Base-by-base conservation (phyloP, 2,113 vertebrate species). In the Spheniscus mendiculus region DNA sequence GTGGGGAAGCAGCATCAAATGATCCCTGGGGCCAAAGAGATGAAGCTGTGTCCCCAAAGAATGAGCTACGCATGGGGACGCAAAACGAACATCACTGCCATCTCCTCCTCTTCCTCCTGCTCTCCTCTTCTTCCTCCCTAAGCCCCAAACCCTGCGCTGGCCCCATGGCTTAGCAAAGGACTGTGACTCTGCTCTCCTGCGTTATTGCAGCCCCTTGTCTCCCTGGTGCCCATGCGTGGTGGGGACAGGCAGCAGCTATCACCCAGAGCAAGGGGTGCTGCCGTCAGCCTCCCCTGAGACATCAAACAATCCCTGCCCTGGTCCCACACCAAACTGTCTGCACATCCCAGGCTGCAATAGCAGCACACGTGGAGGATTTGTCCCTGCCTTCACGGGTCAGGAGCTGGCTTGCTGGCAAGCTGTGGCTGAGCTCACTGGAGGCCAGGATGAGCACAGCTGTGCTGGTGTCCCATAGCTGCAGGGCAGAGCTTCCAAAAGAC, bases 361-460 rank as follows among this genome's bases (percentile, higher is more conserved):
- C 18, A 22, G 42, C 34, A 36, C 1, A 0, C 1, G 0, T 9
- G 6, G 6, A 15, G 20, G 40, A n/a, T 89, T 61, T 38, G 15
- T 71, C 40, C 25, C 34, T 76, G 50, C 15, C 30, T 56, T 77
- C 63, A 3, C 0, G 1, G 22, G 9, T 10, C 34, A 53, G 55
- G 53, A 73, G 20, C 25, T 32, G n/a, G 7, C 20, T 55, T 40
- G 34, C 59, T 58, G 82, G 26, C 0, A 4, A 66, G 62, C 10
- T 32, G 50, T 36, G 44, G 13, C 44, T 83, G 78, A 26, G 40
- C 52, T 81, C 36, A 21, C 7, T 9, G 50, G 58, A 22, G 3
- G 27, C 11, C 45, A 55, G 34, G 15, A 55, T 1, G 6, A 85
- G 69, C 52, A 50, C 4, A 1, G 5, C 21, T 47, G n/a, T 29